phyloP scores from a whole-genome alignment of 1,140 invertebrate species.

The Coenobita brevimanus region DNA sequence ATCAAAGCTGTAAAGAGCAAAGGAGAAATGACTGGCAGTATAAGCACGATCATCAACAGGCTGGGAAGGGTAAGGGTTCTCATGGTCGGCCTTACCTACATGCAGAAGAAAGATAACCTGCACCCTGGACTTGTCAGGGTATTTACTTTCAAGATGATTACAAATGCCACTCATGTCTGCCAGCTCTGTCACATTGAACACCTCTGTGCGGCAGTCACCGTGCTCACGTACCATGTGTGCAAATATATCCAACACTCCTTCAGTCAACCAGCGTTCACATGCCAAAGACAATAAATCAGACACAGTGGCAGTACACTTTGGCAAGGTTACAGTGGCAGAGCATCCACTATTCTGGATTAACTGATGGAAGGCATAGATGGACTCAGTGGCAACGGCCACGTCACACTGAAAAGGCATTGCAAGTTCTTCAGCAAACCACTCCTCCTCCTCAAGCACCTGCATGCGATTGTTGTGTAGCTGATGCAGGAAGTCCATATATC shows the following conservation, averaged over 20 bases:
- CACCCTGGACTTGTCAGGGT: neutral
- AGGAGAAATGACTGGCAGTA: conserved; percentile 32
- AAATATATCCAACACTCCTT: conserved; percentile 13
- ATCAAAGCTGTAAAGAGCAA: conserved; percentile 18
- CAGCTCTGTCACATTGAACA: conserved; percentile 31
- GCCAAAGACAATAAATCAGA: conserved; percentile 2
- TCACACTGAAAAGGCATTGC: conserved; percentile 18
- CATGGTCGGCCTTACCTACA: conserved; percentile 2
- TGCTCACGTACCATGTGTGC: neutral
- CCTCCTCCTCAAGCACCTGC: conserved; percentile 13
- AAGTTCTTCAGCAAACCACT: conserved; percentile 11
- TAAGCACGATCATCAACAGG: neutral
- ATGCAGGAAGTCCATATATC: conserved; percentile 32
- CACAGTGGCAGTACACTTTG: conserved; percentile 5
- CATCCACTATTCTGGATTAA: neutral
- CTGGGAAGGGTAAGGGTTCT: neutral
- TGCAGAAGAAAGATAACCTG: conserved; percentile 16
- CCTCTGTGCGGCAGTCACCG: neutral
- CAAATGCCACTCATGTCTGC: conserved; percentile 22
- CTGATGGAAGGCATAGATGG: conserved; percentile 9
- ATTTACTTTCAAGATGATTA: neutral
- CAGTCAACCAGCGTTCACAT: conserved; percentile 21
- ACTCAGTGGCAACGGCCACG: conserved; percentile 2
- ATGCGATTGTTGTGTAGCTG: conserved; percentile 25
- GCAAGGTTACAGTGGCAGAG: neutral